A percentile compares a stretch with the other conserved stretches of the same genome.
phyloP scores from a whole-genome alignment of 2,113 vertebrate genomes.

The Athene cunicularia region DNA sequence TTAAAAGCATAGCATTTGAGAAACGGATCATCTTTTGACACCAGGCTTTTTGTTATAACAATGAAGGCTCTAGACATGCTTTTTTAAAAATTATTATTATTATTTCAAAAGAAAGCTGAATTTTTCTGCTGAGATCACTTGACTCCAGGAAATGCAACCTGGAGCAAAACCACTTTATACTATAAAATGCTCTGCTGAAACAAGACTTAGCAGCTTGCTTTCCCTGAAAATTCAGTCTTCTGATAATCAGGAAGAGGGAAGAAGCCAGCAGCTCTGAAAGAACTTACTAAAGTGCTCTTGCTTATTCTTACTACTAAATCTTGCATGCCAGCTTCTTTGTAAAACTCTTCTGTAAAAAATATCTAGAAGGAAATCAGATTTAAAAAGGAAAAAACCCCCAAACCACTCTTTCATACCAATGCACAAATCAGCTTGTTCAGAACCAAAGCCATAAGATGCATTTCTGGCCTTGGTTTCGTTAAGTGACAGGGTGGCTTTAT shows the following conservation, averaged over 20 bases:
- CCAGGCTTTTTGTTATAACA: neutral
- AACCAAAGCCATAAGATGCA: neutral
- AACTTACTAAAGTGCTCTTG: neutral
- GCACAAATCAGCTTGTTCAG: neutral
- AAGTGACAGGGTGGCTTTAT: neutral
- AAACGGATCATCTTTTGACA: neutral
- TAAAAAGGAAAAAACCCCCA: neutral
- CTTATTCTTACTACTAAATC: neutral
- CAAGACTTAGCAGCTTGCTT: neutral
- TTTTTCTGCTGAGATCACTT: neutral
- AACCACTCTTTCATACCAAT: neutral
- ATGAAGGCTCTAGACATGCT: neutral
- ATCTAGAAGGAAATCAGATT: constrained; percentile 33
- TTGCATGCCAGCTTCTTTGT: neutral
- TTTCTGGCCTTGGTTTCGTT: neutral
- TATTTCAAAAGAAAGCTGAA: neutral
- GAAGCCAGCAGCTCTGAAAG: neutral
- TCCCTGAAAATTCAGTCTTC: neutral
- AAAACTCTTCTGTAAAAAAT: neutral
- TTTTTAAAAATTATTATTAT: too few relatives aligned
- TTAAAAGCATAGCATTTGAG: neutral
- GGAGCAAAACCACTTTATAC: neutral
- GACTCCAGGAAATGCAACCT: neutral
- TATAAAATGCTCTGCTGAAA: neutral
- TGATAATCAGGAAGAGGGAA: neutral